A percentile compares a stretch with the other conserved stretches of the same genome.
Conservation (phyloP, 2,113 vertebrate species). For the Takifugu bimaculatus region DNA sequence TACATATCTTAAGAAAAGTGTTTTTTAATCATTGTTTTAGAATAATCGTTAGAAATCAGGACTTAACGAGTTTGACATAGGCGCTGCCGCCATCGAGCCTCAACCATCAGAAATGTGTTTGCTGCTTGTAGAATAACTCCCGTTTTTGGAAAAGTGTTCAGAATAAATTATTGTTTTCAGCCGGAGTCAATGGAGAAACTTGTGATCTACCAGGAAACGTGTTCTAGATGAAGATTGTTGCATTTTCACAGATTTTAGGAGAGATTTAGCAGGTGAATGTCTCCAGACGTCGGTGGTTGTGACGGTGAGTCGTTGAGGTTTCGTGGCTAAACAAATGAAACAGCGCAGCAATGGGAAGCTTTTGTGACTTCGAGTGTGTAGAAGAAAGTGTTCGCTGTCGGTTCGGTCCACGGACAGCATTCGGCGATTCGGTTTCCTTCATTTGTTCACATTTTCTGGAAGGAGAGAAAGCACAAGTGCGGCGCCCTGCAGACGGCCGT, state of each 20-base stretch:
- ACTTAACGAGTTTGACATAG: no score
- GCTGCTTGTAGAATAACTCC: not conserved
- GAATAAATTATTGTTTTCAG: not conserved
- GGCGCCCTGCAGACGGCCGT: not conserved
- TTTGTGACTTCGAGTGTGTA: not conserved
- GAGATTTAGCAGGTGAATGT: no score
- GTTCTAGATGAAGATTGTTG: no score
- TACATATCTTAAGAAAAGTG: no score
- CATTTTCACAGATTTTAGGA: no score
- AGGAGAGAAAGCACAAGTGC: conserved; percentile 10
- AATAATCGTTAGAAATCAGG: no score
- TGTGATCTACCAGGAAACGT: not conserved
- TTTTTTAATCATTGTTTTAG: no score
- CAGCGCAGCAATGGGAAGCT: not conserved
- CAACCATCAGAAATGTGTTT: not conserved
- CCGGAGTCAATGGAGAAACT: not conserved
- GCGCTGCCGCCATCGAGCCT: not conserved
- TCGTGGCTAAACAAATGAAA: no score
- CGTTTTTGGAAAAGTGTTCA: not conserved
- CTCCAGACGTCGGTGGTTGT: no score
- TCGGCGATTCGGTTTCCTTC: accelerated
- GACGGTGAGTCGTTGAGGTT: no score
- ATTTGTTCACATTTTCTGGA: not conserved
- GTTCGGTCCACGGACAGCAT: no score
- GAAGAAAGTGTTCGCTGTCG: not conserved